Conservation (phyloP, 2,113 vertebrate species). For the Fulica atra region DNA sequence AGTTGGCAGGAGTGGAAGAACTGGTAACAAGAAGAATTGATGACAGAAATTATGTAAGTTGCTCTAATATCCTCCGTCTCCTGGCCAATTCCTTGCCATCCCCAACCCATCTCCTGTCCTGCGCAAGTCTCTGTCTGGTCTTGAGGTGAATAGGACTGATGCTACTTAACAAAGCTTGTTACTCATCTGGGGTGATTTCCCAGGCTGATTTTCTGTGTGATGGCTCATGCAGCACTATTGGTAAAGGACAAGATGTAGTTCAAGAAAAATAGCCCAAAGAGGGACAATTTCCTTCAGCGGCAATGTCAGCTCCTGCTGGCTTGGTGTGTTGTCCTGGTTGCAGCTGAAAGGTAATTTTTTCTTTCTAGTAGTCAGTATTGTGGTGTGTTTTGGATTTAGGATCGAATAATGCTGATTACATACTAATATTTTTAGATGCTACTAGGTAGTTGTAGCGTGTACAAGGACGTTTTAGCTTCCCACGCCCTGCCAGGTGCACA, state of each 20-base stretch:
- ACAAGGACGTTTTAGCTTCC: too few species aligned
- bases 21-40: not conserved
- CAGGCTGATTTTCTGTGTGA: not conserved
- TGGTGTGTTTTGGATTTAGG: too few species aligned
- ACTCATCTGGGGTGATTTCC: not conserved
- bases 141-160: not conserved
- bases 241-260: not conserved
- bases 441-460: too few species aligned
- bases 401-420: too few species aligned
- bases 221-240: not conserved
- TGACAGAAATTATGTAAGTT: not conserved
- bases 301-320: not conserved
- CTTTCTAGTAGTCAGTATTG: too few species aligned
- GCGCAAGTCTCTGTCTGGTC: not conserved
- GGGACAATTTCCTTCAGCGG: not conserved
- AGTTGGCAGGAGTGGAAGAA: not conserved
- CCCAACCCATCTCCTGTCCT: not conserved
- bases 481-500: too few species aligned
- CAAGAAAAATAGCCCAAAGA: not conserved
- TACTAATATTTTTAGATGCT: too few species aligned
- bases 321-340: not conserved
- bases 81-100: not conserved
- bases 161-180: not conserved
- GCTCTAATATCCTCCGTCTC: not conserved
- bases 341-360: too few species aligned